Evolutionary conservation across 2,797 vertebrate genomes (phyloP).

Genomic region (Sphaeramia orbicularis): DNA sequence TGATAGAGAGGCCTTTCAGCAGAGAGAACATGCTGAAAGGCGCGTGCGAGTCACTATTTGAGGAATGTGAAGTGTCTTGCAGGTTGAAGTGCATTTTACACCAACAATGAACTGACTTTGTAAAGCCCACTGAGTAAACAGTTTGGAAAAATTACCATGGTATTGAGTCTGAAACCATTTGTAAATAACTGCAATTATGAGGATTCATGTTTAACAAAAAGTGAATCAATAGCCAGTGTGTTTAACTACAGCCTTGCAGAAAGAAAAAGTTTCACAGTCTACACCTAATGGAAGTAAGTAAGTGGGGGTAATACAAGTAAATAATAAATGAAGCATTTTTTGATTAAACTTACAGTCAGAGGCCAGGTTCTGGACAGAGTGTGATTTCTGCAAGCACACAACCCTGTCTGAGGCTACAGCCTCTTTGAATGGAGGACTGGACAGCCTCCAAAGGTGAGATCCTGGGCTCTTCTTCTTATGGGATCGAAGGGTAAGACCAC

Average conservation of each 20-base stretch:
- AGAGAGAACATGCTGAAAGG: no score
- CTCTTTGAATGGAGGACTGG: conserved; percentile 61
- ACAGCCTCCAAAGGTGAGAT: conserved; percentile 75
- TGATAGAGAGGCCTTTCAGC: no score
- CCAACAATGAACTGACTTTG: no score
- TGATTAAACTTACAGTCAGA: conserved; percentile 82
- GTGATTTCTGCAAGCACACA: conserved; percentile 84
- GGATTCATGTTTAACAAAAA: not conserved
- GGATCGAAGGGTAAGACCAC: conserved; percentile 31
- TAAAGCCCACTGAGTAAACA: no score
- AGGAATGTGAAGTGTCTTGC: no score
- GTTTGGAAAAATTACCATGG: no score
- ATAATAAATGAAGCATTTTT: not conserved
- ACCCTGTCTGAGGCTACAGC: conserved; percentile 51
- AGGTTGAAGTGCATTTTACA: no score
- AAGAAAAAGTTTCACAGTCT: not conserved
- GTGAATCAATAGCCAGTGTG: not conserved
- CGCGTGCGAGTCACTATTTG: no score
- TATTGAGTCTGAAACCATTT: no score
- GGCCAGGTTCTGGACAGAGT: conserved; percentile 87
- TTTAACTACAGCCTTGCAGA: not conserved
- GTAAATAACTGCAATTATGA: not conserved
- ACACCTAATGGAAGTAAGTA: not conserved
- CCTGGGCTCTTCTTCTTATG: conserved; percentile 79
- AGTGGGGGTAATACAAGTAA: not conserved